These are phyloP conservation scores for Dicyrtoma fusca DNA, from an alignment of 2,888 invertebrate genomes.

Conservation along the genomic window DNA sequence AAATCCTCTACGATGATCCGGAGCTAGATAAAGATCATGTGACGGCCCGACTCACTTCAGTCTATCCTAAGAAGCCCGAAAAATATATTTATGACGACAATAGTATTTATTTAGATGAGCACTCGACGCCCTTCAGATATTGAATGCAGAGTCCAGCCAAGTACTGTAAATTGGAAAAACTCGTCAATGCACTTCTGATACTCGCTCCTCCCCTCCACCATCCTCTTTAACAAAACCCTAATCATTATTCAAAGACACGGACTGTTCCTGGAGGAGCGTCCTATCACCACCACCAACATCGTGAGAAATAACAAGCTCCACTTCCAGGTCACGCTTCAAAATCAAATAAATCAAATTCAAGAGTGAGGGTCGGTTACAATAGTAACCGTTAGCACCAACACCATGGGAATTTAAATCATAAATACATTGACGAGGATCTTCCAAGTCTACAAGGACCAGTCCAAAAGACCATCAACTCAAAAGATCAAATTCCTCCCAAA, in stretches of 20 bases:
- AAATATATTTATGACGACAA: constrained; percentile 55
- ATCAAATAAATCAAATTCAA: no score
- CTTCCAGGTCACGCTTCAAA: background rate
- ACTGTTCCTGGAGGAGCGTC: background rate
- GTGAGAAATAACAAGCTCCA: constrained; percentile 34
- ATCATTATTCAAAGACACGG: constrained; percentile 38
- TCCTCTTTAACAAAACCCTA: constrained; percentile 25
- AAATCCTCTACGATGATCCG: constrained; percentile 47
- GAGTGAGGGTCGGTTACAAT: background rate
- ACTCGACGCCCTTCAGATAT: constrained; percentile 50
- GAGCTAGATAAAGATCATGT: constrained; percentile 51
- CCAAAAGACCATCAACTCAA: no score
- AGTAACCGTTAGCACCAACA: background rate
- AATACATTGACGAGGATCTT: no score
- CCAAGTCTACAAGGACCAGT: no score
- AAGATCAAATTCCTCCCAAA: no score
- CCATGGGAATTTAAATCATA: background rate
- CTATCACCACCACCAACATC: constrained; percentile 7
- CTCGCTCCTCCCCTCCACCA: constrained; percentile 24
- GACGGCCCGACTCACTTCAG: constrained; percentile 46
- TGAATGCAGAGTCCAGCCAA: constrained; percentile 51
- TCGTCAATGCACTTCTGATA: constrained; percentile 38
- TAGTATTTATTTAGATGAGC: constrained; percentile 53
- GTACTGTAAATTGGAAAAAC: constrained; percentile 48
- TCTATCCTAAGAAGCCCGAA: constrained; percentile 53